phyloP scores from a whole-genome alignment of 2,888 invertebrate genomes.

The Laothoe populi region DNA sequence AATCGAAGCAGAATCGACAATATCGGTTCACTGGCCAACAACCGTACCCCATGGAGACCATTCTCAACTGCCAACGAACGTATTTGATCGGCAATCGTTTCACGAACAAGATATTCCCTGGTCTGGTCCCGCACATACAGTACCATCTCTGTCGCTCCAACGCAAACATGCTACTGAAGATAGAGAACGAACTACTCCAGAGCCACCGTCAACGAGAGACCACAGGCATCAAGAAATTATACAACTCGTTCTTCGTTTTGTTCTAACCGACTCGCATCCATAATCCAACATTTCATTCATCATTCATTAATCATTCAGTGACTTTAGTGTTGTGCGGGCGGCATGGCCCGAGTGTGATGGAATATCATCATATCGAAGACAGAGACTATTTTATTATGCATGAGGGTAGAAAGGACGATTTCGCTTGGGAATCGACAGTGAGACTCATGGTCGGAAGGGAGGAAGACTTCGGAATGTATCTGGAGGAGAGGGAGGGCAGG shows the following conservation, averaged over 20 bases:
- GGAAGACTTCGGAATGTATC: conserved; percentile 72
- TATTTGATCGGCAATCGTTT: conserved; percentile 64
- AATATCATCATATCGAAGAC: conserved; percentile 58
- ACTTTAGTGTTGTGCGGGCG: conserved; percentile 49
- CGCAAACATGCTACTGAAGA: conserved; percentile 88
- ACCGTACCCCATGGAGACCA: conserved; percentile 67
- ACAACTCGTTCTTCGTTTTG: conserved; percentile 94
- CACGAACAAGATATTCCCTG: conserved; percentile 59
- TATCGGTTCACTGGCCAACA: conserved; percentile 45
- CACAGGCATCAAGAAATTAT: conserved; percentile 93
- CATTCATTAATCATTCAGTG: conserved; percentile 53
- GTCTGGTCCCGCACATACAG: conserved; percentile 62
- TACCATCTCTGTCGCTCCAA: conserved; percentile 63
- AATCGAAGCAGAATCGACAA: conserved; percentile 45
- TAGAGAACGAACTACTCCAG: conserved; percentile 90
- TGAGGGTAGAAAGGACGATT: conserved; percentile 69
- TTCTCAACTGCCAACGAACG: conserved; percentile 53
- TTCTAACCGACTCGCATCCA: conserved; percentile 85
- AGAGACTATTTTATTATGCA: conserved; percentile 68
- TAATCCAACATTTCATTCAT: conserved; percentile 42
- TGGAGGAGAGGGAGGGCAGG: conserved; percentile 73
- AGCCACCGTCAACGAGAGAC: conserved; percentile 93
- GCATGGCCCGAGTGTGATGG: conserved; percentile 70
- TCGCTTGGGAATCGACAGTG: conserved; percentile 73
- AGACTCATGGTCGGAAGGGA: conserved; percentile 66